A percentile compares a stretch with the other conserved stretches of the same genome.
phyloP scores from a whole-genome alignment of 2,113 vertebrate genomes.

The Sinocyclocheilus grahami region DNA sequence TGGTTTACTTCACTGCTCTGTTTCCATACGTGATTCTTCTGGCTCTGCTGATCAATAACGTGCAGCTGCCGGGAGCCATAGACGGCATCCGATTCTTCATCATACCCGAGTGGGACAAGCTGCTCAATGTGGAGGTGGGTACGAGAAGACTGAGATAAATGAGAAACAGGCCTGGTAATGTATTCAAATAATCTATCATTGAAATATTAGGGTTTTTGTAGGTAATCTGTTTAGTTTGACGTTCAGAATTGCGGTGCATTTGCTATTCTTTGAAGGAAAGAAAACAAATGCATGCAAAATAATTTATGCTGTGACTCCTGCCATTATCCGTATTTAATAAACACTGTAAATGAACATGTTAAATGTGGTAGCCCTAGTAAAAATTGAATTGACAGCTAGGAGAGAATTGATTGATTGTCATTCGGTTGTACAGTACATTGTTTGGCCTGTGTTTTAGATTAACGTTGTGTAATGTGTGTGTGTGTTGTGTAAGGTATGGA shows the following conservation, averaged over 20 bases:
- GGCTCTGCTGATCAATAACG: conserved; percentile 76
- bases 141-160: not conserved
- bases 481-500: conserved; percentile 71
- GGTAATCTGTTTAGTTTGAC: not conserved
- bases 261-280: not conserved
- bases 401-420: too few species aligned
- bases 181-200: not conserved
- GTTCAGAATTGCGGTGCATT: not conserved
- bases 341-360: not conserved
- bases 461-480: not conserved
- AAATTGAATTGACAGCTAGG: not conserved
- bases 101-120: conserved; percentile 72
- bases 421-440: not conserved
- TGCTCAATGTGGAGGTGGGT: conserved; percentile 71
- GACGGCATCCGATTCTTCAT: conserved; percentile 76
- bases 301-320: not conserved
- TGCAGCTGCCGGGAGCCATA: conserved; percentile 75
- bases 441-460: not conserved
- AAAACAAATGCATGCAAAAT: not conserved
- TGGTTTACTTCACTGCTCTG: conserved; percentile 78
- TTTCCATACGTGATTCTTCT: conserved; percentile 78
- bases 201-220: not conserved
- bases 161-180: not conserved
- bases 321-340: not conserved
- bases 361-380: not conserved